Percentiles rank a stretch among this genome's conserved stretches.
These are phyloP conservation scores for Aleadryas rufinucha DNA, from an alignment of 2,113 vertebrate species.

Conservation along the genomic window DNA sequence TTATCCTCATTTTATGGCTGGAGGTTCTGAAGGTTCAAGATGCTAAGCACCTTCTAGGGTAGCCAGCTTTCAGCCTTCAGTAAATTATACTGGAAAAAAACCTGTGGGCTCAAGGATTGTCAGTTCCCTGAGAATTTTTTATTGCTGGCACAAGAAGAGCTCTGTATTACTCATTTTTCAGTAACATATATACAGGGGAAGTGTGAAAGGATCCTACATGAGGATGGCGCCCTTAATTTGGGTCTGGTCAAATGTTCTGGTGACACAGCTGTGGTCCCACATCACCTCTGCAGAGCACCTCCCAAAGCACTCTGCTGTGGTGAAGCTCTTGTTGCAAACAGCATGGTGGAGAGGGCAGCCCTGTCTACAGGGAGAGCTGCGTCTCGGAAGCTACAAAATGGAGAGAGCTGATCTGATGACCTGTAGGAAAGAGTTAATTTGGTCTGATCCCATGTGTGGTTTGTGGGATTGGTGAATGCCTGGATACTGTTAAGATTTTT, in stretches of 20 bases:
- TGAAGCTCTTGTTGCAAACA: background rate
- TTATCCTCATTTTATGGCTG: background rate
- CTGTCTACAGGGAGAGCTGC: background rate
- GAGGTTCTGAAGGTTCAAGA: background rate
- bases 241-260: background rate
- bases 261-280: background rate
- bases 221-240: background rate
- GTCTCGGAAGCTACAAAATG: background rate
- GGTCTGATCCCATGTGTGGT: background rate
- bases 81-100: background rate
- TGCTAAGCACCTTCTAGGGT: background rate
- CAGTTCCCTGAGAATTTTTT: background rate
- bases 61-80: background rate
- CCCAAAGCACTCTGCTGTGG: background rate
- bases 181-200: background rate
- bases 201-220: background rate
- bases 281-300: background rate
- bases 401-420: background rate
- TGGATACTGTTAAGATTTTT: background rate
- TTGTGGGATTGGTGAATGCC: background rate
- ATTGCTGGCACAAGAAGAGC: background rate
- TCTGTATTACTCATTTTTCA: background rate
- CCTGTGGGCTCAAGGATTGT: background rate
- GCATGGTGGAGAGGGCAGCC: accelerated
- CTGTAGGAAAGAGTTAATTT: background rate